Base-by-base conservation (phyloP, 2,888 invertebrate species). In the Aradus depressus region DNA sequence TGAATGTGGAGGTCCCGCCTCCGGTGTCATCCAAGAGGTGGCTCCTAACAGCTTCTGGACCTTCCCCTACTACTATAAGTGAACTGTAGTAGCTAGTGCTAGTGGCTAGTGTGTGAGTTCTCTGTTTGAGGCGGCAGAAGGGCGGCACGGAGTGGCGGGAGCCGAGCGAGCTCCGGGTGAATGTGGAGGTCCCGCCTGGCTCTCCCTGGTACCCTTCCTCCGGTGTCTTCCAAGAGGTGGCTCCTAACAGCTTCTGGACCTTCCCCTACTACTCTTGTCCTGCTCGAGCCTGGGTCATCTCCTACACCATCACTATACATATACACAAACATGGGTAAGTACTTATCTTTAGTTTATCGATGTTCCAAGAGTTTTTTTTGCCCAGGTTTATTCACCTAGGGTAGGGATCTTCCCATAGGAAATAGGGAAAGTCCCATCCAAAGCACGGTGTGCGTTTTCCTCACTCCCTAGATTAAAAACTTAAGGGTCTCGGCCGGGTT, bases 191-290 rank as follows among this genome's bases (percentile, higher is more conserved):
- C 5, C 55, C 55, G 1, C 50, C 50, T 25, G 52, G 50, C 34
- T 41, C 51, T 14, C 53, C 53, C 3, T 55, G 55, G 55, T 45
- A 47, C 18, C 52, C 52, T 16, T 16, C 22, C n/a, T n/a, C n/a
- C n/a, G n/a, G n/a, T n/a, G n/a, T n/a, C n/a, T n/a, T n/a, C n/a
- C n/a, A n/a, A n/a, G n/a, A n/a, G 48, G 71, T 74, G 52, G 75
- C 77, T 54, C 75, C 75, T 55, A 71, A 77, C 62, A 85, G 88
- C 21, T 84, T 85, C 80, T 91, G 90, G 90, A 90, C 89, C 16
- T 81, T 77, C 62, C 90, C 91, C 1, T 91, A 90, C 67, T 89
- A 82, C 67, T 86, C 86, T 59, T 91, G 91, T 68, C 76, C 76
- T 53, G 74, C 77, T 23, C 75, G 77, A 59, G 75, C 80, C 55